Evolutionary conservation across 2,888 invertebrate genomes (phyloP), one percentile per base, ranked within the genome.

Genomic region (Pasiphila rectangulata): DNA sequence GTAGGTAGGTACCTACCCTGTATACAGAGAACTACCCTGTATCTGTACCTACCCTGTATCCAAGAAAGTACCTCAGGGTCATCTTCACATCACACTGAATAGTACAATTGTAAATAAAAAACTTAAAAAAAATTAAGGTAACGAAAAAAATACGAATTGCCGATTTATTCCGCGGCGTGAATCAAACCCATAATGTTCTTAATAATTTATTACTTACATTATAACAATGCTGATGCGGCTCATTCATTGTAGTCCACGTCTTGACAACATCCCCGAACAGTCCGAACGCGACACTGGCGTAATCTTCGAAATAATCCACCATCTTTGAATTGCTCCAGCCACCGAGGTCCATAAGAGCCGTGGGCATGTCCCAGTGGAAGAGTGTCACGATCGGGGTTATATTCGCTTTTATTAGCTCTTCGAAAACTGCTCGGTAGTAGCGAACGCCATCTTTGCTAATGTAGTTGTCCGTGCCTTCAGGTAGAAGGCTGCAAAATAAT

Each of bases 161-260:
- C n/a, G n/a, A n/a, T n/a, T n/a, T n/a, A n/a, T n/a, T n/a, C n/a
- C n/a, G n/a, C n/a, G n/a, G n/a, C n/a, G n/a, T n/a, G n/a, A n/a
- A n/a, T n/a, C n/a, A n/a, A 12, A 25, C 3, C 2, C 5, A 12
- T 25, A 5, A 10, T 12, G 2, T 12, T 4, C 10, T 6, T 9
- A 20, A 15, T 21, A 15, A 16, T 13, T 12, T 3, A 3, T 17
- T 34, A 76, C 85, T 75, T 62, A 84, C 88, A 43, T 80, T 77
- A 57, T 69, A 75, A 58, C 90, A 90, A 58, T 90, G 87, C 47
- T 88, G 80, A 58, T 87, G 89, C 0, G 94, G 94, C 64, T 95
- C 95, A 63, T 95, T 95, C 56, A 95, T 90, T 0, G 95, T 95
- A 0, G 93, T 92, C 95, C 95, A 95, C 24, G 89, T 79, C 71